Evolutionary conservation across 2,888 invertebrate species (phyloP).

Genomic region (Vesta saturnalis): DNA sequence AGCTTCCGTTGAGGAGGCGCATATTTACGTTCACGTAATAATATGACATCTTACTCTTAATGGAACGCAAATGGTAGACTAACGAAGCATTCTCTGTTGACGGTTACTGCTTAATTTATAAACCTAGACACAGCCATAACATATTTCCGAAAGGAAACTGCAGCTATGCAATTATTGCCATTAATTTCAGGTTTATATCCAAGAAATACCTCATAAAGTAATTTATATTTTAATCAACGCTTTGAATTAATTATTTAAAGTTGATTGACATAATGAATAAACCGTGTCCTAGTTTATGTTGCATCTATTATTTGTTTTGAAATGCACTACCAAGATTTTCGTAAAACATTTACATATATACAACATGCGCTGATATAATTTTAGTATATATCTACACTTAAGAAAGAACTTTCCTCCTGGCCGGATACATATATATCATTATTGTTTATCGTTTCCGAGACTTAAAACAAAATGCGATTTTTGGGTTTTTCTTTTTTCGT

Average conservation of each 20-base stretch:
- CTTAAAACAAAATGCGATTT: no score
- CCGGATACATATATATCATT: no score
- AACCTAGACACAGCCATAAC: constrained; percentile 7
- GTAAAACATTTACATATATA: no score
- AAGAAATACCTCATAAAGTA: background rate
- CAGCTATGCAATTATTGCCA: background rate
- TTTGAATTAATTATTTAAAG: background rate
- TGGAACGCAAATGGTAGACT: constrained; percentile 24
- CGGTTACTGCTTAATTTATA: constrained; percentile 22
- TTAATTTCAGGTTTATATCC: constrained; percentile 3
- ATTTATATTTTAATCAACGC: background rate
- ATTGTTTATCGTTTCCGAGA: no score
- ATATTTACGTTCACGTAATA: constrained; percentile 31
- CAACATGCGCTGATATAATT: no score
- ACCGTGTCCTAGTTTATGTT: no score
- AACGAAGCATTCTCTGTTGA: constrained; percentile 21
- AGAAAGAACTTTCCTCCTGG: no score
- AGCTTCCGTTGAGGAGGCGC: constrained; percentile 24
- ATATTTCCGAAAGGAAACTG: constrained; percentile 1
- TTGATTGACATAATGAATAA: no score
- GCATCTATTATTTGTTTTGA: no score
- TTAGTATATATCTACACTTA: no score
- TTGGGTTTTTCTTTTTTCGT: no score
- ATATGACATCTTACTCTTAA: constrained; percentile 29
- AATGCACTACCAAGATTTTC: no score